Evolutionary conservation across 2,888 invertebrate genomes (phyloP).

Genomic region (Xylocampa areola): DNA sequence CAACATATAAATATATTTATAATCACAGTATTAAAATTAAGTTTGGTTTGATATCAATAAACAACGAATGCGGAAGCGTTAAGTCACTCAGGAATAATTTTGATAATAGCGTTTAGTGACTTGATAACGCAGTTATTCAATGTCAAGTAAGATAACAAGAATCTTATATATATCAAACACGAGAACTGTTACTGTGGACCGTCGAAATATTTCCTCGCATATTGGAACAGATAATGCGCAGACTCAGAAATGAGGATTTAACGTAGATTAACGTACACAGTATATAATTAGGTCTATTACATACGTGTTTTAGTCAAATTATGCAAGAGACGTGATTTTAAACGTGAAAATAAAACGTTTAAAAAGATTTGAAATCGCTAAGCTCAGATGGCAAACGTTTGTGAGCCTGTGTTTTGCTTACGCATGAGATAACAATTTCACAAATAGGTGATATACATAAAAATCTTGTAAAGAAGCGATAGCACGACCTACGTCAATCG

Average conservation of each 20-base stretch:
- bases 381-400: constrained; percentile 5
- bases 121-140: constrained; percentile 29
- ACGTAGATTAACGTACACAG: constrained; percentile 30
- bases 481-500: neutral
- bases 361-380: constrained; percentile 31
- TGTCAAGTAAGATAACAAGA: constrained; percentile 28
- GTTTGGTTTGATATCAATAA: constrained; percentile 32
- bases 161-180: constrained; percentile 34
- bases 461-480: neutral
- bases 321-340: constrained; percentile 9
- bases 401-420: constrained; percentile 1
- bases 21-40: constrained; percentile 46
- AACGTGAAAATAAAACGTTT: constrained; percentile 23
- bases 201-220: constrained; percentile 40
- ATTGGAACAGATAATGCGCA: constrained; percentile 42
- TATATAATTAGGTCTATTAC: constrained; percentile 27
- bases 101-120: constrained; percentile 33
- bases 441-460: neutral
- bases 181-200: constrained; percentile 41
- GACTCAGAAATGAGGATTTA: constrained; percentile 44
- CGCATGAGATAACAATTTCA: neutral
- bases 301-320: constrained; percentile 11
- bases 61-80: constrained; percentile 26
- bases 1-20: constrained; percentile 37
- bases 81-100: constrained; percentile 36